These are phyloP conservation scores for Andrena minutula DNA, from an alignment of 2,888 invertebrate genomes.

Conservation along the genomic window DNA sequence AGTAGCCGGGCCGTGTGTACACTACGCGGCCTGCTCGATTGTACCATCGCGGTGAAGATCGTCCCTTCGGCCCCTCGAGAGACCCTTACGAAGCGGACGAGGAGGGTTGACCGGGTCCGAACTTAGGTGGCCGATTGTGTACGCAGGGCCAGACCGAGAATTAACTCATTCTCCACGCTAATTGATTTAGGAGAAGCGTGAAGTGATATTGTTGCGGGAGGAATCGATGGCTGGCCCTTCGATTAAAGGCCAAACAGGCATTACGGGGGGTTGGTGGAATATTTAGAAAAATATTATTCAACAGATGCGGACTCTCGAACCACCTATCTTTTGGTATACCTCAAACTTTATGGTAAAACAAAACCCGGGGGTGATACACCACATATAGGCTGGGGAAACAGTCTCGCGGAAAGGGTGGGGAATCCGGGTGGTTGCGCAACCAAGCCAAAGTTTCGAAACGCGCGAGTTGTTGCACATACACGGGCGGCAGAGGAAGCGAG, in stretches of 20 bases:
- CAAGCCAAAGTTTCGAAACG: slow-evolving; percentile 52
- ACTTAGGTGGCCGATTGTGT: slow-evolving; percentile 55
- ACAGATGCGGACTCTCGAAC: slow-evolving; percentile 6
- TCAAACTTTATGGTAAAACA: neutral
- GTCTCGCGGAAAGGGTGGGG: slow-evolving; percentile 39
- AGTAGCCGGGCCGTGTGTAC: slow-evolving; percentile 61
- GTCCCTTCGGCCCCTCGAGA: slow-evolving; percentile 58
- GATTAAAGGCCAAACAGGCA: slow-evolving; percentile 46
- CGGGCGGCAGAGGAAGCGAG: slow-evolving; percentile 61
- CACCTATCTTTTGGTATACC: neutral
- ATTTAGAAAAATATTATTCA: slow-evolving; percentile 44
- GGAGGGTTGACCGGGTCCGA: slow-evolving; percentile 25
- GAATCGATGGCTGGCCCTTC: slow-evolving; percentile 38
- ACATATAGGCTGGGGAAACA: slow-evolving; percentile 17
- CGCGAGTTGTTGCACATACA: slow-evolving; percentile 35
- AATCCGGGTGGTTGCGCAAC: slow-evolving; percentile 44
- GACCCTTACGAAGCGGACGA: slow-evolving; percentile 53
- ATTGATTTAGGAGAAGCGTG: slow-evolving; percentile 67
- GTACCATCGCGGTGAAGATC: slow-evolving; percentile 51
- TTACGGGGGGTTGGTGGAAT: slow-evolving; percentile 34
- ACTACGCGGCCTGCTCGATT: slow-evolving; percentile 28
- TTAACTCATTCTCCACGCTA: slow-evolving; percentile 62
- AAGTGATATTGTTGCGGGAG: slow-evolving; percentile 55
- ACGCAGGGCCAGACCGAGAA: slow-evolving; percentile 51
- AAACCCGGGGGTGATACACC: neutral